Base-by-base conservation (phyloP, 2,113 vertebrate genomes). In the Tachuris rubrigastra region DNA sequence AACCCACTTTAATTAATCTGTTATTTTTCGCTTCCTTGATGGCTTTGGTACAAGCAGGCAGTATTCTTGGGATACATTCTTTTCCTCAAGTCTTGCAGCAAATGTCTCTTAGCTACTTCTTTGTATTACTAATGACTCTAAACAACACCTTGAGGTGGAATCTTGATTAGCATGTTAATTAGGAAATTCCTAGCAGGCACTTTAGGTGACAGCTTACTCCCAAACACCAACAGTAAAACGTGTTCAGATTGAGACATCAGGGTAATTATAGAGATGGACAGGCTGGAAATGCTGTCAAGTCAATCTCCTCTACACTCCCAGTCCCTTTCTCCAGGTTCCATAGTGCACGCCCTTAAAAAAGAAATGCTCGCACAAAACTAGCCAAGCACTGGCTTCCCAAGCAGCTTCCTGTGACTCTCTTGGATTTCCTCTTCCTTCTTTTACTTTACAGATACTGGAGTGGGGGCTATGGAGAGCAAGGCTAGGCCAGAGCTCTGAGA, bases 161-260 rank as follows among this genome's bases (percentile, higher is more conserved):
- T 71, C 75, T 95, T 75, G 78, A 91, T 97, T 92, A 96, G 86
- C 33, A 52, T 85, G 89, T 79, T 91, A 95, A 95, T 96, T 73
- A 91, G 68, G 35, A 94, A 91, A 89, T 66, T 95, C 62, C 58
- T 84, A 73, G 33, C 73, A 82, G 90, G 66, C 62, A 55, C 60
- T 82, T 66, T 23, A 62, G 62, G 49, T 79, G 78, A 95, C 85
- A 90, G 60, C 6, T 93, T 59, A 73, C 41, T 93, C 44, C 65
- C 87, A 66, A 73, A 53, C 75, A 88, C 75, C n/a, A 87, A 49
- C 50, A 90, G 60, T 80, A 86, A 78, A 90, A 6, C 0, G 0
- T 44, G 83, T 55, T 89, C 83, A 76, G 79, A 95, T 87, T 75
- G 82, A 97, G 89, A 90, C 53, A 91, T 95, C 87, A 76, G 8